phyloP scores from a whole-genome alignment of 2,797 vertebrate species.

The Silurus aristotelis region DNA sequence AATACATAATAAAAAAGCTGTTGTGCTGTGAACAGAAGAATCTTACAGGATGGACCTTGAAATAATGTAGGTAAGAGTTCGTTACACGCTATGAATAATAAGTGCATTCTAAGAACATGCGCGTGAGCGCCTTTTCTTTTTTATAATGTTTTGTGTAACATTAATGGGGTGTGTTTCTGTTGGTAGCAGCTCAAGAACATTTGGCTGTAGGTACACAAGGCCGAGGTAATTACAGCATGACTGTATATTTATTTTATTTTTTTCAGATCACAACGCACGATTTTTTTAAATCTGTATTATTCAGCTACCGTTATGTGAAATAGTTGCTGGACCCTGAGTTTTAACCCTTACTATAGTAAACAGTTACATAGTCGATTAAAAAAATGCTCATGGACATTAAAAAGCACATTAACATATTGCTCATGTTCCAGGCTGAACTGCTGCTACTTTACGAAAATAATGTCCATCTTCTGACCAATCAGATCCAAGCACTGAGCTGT shows the following conservation, averaged over 20 bases:
- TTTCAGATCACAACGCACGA: background rate
- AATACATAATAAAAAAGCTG: background rate
- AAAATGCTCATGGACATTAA: background rate
- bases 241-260: no score
- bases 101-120: background rate
- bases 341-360: background rate
- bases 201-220: background rate
- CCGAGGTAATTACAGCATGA: background rate
- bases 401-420: background rate
- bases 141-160: background rate
- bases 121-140: background rate
- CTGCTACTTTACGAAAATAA: background rate
- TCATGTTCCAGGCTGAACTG: background rate
- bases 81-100: background rate
- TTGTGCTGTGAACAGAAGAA: background rate
- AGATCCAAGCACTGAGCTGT: background rate
- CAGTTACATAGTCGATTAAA: background rate
- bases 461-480: background rate
- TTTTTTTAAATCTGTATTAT: background rate
- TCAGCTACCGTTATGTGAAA: background rate
- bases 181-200: background rate
- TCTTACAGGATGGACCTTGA: no score
- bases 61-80: background rate
- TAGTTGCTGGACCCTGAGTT: background rate
- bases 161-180: background rate